A percentile compares a stretch with the other conserved stretches of the same genome.
Evolutionary conservation across 2,888 invertebrate species (phyloP).

Genomic region (Drosophila neotestacea): DNA sequence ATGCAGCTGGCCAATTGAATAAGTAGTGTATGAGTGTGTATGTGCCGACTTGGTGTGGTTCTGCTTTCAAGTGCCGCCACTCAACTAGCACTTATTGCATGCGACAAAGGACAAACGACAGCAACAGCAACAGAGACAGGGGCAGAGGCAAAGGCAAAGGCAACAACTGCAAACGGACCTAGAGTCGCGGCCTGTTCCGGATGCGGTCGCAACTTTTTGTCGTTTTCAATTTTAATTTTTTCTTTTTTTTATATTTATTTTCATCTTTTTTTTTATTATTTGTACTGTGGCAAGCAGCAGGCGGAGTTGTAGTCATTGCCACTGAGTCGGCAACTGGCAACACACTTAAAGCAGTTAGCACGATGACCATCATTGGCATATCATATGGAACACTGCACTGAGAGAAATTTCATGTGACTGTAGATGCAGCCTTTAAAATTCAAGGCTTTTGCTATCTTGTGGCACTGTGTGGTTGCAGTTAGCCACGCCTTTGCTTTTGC

Average conservation of each 20-base stretch:
- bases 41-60: conserved; percentile 53
- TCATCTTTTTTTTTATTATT: conserved; percentile 5
- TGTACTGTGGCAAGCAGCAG: conserved; percentile 6
- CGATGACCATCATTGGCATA: conserved; percentile 72
- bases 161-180: conserved; percentile 24
- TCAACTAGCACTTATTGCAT: conserved; percentile 79
- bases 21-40: conserved; percentile 12
- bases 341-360: conserved; percentile 79
- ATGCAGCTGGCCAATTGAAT: conserved; percentile 71
- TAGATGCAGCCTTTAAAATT: neutral
- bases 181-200: conserved; percentile 66
- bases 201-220: conserved; percentile 79
- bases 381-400: conserved; percentile 37
- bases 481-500: conserved; percentile 17
- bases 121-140: conserved; percentile 5
- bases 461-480: conserved; percentile 16
- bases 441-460: conserved; percentile 3
- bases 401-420: neutral
- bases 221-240: conserved; percentile 75
- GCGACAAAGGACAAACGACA: conserved; percentile 66
- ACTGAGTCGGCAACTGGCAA: conserved; percentile 38
- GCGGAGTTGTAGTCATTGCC: conserved; percentile 32
- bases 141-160: conserved; percentile 6
- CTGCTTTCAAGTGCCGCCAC: conserved; percentile 79
- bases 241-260: conserved; percentile 17